Base-by-base conservation (phyloP, 2,797 vertebrate genomes). In the Parambassis ranga region DNA sequence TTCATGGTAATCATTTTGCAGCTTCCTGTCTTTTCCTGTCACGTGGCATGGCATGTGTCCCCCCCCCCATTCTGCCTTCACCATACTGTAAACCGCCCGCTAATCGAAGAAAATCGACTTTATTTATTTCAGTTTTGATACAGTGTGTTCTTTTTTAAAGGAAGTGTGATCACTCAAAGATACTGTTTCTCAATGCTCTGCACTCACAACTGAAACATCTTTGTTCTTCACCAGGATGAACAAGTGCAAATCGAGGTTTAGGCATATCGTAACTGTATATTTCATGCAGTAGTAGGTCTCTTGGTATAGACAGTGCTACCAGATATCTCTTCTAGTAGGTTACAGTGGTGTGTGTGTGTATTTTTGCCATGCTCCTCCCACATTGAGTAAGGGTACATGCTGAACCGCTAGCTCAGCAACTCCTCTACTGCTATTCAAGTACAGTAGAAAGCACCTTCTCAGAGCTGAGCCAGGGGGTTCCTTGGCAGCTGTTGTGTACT, bases 1-100 rank as follows among this genome's bases (percentile, higher is more conserved):
- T 70, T 83, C 71, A 82, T 87, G 65, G 50, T 63, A 43, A 64
- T 77, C 65, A 55, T 79, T 66, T 79, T 70, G 39, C 67, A 60
- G 49, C 60, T 76, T 75, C 59, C 22, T 75, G 14, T 79, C 56
- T 65, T 57, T 72, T n/a, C n/a, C 55, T 74, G 56, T 84, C 63
- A 73, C 82, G 53, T 75, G 69, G 85, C 55, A 77, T 65, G 67
- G 84, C 87, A 91, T 90, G 88, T 76, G 72, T 57, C 36, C 1
- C 5, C 35, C 35, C 16, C 16, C 14, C 20, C 67, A 55, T 84
- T 64, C 65, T 73, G 67, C 73, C 81, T 71, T 85, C 77, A 55
- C 72, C 32, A 27, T 68, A 49, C 39, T 50, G 50, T 75, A 56
- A 63, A 48, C 55, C 41, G 22, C 30, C 41, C 55, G 32, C 66